phyloP scores from a whole-genome alignment of 2,888 invertebrate genomes.

The Glyphotaelius pellucidus region DNA sequence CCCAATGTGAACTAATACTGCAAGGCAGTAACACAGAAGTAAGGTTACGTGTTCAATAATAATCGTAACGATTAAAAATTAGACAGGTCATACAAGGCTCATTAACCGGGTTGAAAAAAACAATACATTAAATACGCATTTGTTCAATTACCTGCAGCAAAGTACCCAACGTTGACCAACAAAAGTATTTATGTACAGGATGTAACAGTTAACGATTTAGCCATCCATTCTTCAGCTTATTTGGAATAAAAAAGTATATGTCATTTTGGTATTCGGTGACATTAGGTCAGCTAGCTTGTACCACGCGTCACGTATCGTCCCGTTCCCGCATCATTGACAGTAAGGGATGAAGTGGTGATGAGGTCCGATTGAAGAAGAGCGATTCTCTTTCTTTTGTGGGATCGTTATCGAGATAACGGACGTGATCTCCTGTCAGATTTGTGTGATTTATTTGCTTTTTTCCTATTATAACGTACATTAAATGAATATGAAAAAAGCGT shows the following conservation, averaged over 20 bases:
- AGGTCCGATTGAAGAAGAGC: too few species aligned
- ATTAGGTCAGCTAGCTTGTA: neutral
- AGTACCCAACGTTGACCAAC: neutral
- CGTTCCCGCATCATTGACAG: too few species aligned
- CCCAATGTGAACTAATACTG: neutral
- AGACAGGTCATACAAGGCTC: neutral
- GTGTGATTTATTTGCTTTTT: too few species aligned
- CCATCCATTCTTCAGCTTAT: neutral
- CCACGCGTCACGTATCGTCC: too few species aligned
- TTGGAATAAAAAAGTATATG: neutral
- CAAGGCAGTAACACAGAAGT: neutral
- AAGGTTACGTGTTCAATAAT: neutral
- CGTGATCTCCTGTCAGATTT: too few species aligned
- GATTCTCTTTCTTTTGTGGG: too few species aligned
- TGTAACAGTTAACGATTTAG: neutral
- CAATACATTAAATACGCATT: neutral
- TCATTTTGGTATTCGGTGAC: neutral
- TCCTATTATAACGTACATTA: too few species aligned
- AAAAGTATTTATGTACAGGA: neutral
- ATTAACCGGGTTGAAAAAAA: neutral
- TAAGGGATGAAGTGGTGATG: neutral
- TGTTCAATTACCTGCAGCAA: neutral
- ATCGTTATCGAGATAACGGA: too few species aligned
- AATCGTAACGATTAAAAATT: neutral
- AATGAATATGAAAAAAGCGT: too few species aligned